phyloP scores from a whole-genome alignment of 2,113 vertebrate species.

The Daphoenositta chrysoptera region DNA sequence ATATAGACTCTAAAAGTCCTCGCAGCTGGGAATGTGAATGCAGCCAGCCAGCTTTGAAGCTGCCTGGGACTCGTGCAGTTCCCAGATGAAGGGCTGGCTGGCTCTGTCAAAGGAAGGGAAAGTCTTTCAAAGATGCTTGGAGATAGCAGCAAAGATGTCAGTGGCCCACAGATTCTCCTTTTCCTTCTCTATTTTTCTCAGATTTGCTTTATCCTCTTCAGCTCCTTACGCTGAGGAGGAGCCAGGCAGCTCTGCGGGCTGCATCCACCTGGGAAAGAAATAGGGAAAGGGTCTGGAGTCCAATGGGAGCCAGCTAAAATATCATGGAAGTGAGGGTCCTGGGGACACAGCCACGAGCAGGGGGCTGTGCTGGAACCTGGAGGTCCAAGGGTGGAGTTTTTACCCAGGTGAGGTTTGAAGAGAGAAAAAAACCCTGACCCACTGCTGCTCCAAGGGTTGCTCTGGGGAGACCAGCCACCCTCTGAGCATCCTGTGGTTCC shows the following conservation, averaged over 20 bases:
- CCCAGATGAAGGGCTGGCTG: conserved; percentile 31
- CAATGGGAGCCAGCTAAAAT: not conserved
- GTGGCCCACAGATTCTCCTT: not conserved
- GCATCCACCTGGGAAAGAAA: not conserved
- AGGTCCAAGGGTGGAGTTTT: not conserved
- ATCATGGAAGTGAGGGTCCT: not conserved
- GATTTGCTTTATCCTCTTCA: not conserved
- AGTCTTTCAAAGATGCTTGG: conserved; percentile 19
- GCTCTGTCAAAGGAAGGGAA: conserved; percentile 7
- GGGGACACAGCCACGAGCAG: not conserved
- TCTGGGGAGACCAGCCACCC: not conserved
- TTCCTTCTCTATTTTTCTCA: not conserved
- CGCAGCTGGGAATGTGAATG: not conserved
- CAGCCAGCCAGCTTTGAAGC: conserved; percentile 38
- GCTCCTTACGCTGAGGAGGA: not conserved
- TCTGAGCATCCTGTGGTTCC: not conserved
- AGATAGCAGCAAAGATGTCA: not conserved
- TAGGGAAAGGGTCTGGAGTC: not conserved
- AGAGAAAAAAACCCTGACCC: not conserved
- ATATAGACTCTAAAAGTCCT: conserved; percentile 44
- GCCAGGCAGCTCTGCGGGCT: not conserved
- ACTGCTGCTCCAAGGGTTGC: not conserved
- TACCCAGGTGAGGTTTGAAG: not conserved
- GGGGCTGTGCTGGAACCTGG: not conserved
- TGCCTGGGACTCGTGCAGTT: not conserved